phyloP scores from a whole-genome alignment of 2,888 invertebrate species.

The Tineola bisselliella region DNA sequence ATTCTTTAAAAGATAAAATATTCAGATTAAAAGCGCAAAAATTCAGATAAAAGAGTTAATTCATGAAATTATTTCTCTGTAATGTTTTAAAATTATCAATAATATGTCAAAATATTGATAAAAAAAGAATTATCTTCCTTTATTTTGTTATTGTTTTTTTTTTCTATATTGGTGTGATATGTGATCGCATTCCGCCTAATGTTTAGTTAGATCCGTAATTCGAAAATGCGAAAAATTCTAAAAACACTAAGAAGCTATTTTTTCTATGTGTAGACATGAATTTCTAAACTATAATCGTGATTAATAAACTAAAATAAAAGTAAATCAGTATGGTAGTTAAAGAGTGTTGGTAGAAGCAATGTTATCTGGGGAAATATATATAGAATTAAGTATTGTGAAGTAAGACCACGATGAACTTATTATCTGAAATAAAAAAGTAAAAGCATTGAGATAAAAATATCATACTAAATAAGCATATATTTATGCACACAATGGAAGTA shows the following conservation, averaged over 20 bases:
- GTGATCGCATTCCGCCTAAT: no score
- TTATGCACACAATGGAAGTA: no score
- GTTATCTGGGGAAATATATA: conserved; percentile 31
- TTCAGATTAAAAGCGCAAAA: neutral
- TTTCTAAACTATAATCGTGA: neutral
- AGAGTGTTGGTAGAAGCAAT: neutral
- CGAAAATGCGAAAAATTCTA: no score
- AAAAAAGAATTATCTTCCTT: neutral
- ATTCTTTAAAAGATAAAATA: neutral
- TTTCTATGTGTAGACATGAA: no score
- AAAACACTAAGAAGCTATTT: no score
- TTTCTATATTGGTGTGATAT: no score
- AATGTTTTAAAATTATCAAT: neutral
- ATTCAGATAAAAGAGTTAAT: neutral
- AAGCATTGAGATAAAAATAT: no score
- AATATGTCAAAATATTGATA: neutral
- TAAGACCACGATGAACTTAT: conserved; percentile 57
- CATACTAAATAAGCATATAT: no score
- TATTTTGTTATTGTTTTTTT: conserved; percentile 9
- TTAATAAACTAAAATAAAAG: neutral
- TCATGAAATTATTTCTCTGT: neutral
- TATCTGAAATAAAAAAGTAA: conserved; percentile 37
- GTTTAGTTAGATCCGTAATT: no score
- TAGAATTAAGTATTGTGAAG: conserved; percentile 47
- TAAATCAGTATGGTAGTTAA: no score